phyloP scores from a whole-genome alignment of 2,888 invertebrate species.

The Shargacucullia verbasci region DNA sequence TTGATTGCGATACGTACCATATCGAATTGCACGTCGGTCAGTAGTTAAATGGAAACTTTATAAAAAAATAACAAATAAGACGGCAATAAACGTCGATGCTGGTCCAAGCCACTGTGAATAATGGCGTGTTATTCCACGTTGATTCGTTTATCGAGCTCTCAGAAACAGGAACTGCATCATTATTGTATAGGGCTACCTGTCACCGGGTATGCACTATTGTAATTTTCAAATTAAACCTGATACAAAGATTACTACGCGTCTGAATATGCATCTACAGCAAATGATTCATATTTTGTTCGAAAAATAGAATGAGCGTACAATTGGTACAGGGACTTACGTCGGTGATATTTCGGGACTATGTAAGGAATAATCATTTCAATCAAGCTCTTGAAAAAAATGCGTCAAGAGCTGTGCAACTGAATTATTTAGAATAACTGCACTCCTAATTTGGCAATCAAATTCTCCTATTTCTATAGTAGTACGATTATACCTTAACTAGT shows the following conservation, averaged over 20 bases:
- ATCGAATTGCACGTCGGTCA: slow-evolving; percentile 15
- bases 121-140: slow-evolving; percentile 14
- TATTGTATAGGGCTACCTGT: slow-evolving; percentile 44
- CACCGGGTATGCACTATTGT: slow-evolving; percentile 47
- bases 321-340: not conserved
- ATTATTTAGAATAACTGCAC: too few relatives aligned
- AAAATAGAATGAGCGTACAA: not conserved
- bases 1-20: slow-evolving; percentile 34
- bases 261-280: slow-evolving; percentile 26
- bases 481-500: too few relatives aligned
- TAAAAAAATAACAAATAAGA: slow-evolving; percentile 20
- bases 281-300: not conserved
- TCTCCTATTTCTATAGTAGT: too few relatives aligned
- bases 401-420: too few relatives aligned
- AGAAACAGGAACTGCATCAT: slow-evolving; percentile 39
- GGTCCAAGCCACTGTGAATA: slow-evolving; percentile 45
- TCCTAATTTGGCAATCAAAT: too few relatives aligned
- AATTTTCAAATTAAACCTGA: slow-evolving; percentile 40
- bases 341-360: too few relatives aligned
- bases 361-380: too few relatives aligned
- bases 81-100: slow-evolving; percentile 38
- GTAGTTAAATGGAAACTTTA: slow-evolving; percentile 37
- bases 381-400: too few relatives aligned
- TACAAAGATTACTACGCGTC: slow-evolving; percentile 21
- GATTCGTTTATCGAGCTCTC: slow-evolving; percentile 28